Evolutionary conservation across 2,113 vertebrate species (phyloP).

Genomic region (Potamarius usumacintae): DNA sequence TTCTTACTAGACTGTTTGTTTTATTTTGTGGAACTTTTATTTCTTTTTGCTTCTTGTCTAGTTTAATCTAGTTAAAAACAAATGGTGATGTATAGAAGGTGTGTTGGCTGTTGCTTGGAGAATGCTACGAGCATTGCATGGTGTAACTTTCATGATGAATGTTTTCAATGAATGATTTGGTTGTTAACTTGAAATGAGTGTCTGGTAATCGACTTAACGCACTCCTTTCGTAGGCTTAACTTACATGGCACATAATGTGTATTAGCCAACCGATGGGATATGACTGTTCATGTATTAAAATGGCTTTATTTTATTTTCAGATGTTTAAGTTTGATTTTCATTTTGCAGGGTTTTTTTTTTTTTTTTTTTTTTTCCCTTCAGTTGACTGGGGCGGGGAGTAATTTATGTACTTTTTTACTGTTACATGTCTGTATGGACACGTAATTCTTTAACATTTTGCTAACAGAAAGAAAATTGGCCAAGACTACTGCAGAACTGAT

Average conservation of each 20-base stretch:
- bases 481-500: slow-evolving; percentile 72
- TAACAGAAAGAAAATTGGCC: slow-evolving; percentile 50
- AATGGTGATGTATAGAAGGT: slow-evolving; percentile 1
- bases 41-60: slow-evolving; percentile 12
- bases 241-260: slow-evolving; percentile 34
- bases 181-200: slow-evolving; percentile 69
- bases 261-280: slow-evolving; percentile 11
- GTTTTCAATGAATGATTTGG: slow-evolving; percentile 75
- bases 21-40: background rate
- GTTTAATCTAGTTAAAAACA: background rate
- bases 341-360: background rate
- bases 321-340: slow-evolving; percentile 19
- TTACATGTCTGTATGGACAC: slow-evolving; percentile 71
- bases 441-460: slow-evolving; percentile 43
- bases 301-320: slow-evolving; percentile 37
- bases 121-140: background rate
- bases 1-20: background rate
- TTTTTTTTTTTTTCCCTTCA: background rate
- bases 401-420: slow-evolving; percentile 70
- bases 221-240: slow-evolving; percentile 60
- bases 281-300: slow-evolving; percentile 30
- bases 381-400: slow-evolving; percentile 21
- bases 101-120: background rate
- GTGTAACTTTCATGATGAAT: slow-evolving; percentile 68
- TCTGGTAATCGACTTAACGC: slow-evolving; percentile 54